Conservation (phyloP, 2,888 invertebrate genomes). For the Hoplodrina ambigua region DNA sequence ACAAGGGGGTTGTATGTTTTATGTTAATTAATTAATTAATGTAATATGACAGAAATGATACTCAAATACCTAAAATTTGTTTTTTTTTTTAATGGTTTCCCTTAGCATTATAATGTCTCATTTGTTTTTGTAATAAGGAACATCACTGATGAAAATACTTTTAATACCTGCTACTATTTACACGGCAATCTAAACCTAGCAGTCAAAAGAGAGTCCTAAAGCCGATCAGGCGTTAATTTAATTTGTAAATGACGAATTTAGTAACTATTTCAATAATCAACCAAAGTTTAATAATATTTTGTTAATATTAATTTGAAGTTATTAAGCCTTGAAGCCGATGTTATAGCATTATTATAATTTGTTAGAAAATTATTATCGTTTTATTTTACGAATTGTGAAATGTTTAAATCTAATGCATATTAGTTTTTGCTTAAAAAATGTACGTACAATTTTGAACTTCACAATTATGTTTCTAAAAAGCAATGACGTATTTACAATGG, state of each 20-base stretch:
- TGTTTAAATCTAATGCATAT: slow-evolving; percentile 9
- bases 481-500: slow-evolving; percentile 60
- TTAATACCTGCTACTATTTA: slow-evolving; percentile 26
- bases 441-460: not conserved
- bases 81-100: not conserved
- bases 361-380: slow-evolving; percentile 40
- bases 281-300: slow-evolving; percentile 23
- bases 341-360: slow-evolving; percentile 25
- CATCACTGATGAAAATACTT: not conserved
- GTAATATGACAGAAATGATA: not conserved
- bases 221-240: slow-evolving; percentile 35
- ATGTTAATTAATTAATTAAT: not conserved
- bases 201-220: slow-evolving; percentile 1
- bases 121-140: not conserved
- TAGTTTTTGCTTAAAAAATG: slow-evolving; percentile 5
- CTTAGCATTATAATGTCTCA: no score
- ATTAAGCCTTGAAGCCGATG: slow-evolving; percentile 51
- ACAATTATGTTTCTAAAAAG: slow-evolving; percentile 37
- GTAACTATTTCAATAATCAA: not conserved
- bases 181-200: slow-evolving; percentile 34
- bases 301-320: slow-evolving; percentile 39
- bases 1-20: not conserved
- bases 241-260: not conserved
- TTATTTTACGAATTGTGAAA: not conserved
- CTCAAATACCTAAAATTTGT: not conserved